phyloP scores from a whole-genome alignment of 2,797 vertebrate species.

The Gobio occitaniae region DNA sequence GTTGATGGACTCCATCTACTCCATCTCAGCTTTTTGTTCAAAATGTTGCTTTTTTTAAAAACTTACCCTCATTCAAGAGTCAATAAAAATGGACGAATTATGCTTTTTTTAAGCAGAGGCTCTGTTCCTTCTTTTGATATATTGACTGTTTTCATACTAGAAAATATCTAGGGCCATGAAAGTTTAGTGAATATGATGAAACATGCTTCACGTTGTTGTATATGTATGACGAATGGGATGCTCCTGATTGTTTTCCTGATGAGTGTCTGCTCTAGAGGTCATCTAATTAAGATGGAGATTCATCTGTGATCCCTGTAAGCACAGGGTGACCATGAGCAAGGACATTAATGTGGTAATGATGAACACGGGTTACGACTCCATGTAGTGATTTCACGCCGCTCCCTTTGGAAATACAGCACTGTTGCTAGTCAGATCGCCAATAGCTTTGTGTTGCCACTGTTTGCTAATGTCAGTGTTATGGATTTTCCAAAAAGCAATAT shows the following conservation, averaged over 20 bases:
- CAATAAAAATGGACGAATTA: too few species aligned
- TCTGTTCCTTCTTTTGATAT: too few species aligned
- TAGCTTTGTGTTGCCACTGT: not conserved
- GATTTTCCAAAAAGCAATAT: not conserved
- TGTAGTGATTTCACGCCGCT: conserved; percentile 68
- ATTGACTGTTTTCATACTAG: too few species aligned
- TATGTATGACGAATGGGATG: not conserved
- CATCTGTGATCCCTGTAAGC: conserved; percentile 68
- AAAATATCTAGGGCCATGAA: not conserved
- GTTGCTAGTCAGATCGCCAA: conserved; percentile 69
- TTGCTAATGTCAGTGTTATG: conserved; percentile 10
- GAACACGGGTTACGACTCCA: conserved; percentile 62
- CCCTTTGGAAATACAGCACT: conserved; percentile 64
- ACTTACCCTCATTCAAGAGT: too few species aligned
- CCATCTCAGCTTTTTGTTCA: too few species aligned
- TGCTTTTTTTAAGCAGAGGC: too few species aligned
- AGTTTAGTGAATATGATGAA: not conserved
- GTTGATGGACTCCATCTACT: too few species aligned
- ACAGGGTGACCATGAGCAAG: conserved; percentile 66
- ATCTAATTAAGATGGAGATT: conserved; percentile 76
- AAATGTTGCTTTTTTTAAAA: too few species aligned
- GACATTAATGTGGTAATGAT: conserved; percentile 74
- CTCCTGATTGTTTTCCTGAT: conserved; percentile 21
- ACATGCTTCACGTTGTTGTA: not conserved
- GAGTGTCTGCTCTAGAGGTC: conserved; percentile 65